phyloP scores from a whole-genome alignment of 2,888 invertebrate genomes.

The Drosophila silvestris region DNA sequence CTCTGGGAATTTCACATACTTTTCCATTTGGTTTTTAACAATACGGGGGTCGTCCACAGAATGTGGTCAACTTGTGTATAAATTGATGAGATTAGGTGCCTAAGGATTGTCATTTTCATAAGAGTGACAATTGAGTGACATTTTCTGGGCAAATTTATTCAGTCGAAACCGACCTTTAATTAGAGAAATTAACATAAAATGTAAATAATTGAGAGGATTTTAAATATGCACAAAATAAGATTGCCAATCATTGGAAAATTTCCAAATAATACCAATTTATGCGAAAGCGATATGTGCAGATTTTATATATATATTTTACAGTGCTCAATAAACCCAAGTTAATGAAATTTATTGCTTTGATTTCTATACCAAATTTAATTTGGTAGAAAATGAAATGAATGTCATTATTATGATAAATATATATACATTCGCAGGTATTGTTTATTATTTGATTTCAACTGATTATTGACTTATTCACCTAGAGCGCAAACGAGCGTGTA shows the following conservation, averaged over 20 bases:
- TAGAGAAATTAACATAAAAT: background rate
- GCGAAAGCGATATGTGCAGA: background rate
- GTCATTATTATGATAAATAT: slow-evolving; percentile 19
- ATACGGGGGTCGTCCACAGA: slow-evolving; percentile 7
- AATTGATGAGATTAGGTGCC: slow-evolving; percentile 37
- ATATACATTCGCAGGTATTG: slow-evolving; percentile 12
- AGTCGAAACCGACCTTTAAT: background rate
- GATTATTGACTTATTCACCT: slow-evolving; percentile 36
- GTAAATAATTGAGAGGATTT: background rate
- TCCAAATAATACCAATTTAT: background rate
- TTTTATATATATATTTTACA: background rate
- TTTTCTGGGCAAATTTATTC: slow-evolving; percentile 6
- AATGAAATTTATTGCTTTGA: background rate
- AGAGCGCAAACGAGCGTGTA: slow-evolving; percentile 30
- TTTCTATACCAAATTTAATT: background rate
- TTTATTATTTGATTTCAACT: slow-evolving; percentile 26
- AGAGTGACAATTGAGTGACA: slow-evolving; percentile 31
- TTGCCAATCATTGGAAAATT: background rate
- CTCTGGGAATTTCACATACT: background rate
- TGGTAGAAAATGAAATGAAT: slow-evolving; percentile 11
- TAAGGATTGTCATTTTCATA: slow-evolving; percentile 17
- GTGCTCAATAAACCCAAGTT: background rate
- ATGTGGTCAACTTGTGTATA: slow-evolving; percentile 38
- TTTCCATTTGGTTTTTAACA: slow-evolving; percentile 5
- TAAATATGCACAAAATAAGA: background rate